These are phyloP conservation scores for Mesorhabditis spiculigera DNA, from an alignment of 2,888 invertebrate genomes.

Conservation along the genomic window DNA sequence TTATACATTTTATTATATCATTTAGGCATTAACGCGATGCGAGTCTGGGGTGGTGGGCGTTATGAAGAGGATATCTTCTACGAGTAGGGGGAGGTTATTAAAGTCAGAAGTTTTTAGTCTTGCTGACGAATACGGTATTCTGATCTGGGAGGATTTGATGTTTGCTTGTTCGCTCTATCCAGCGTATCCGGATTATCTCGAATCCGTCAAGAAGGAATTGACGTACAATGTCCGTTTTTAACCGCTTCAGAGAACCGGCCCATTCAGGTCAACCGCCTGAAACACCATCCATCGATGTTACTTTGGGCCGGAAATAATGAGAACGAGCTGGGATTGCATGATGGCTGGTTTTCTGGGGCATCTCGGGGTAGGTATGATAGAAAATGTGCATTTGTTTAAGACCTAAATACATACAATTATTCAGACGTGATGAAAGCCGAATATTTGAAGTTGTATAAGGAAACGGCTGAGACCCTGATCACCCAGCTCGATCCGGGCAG, in stretches of 20 bases:
- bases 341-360: conserved; percentile 3
- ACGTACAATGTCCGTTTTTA: conserved; percentile 9
- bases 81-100: conserved; percentile 34
- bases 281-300: conserved; percentile 80
- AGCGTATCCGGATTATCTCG: conserved; percentile 70
- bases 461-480: conserved; percentile 72
- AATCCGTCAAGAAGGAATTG: conserved; percentile 74
- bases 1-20: background rate
- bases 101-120: background rate
- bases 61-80: conserved; percentile 90
- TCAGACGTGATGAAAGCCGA: conserved; percentile 36
- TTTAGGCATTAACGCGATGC: conserved; percentile 76
- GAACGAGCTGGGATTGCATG: conserved; percentile 77
- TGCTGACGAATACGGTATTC: conserved; percentile 70
- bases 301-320: conserved; percentile 94
- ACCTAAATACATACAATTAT: conserved; percentile 5
- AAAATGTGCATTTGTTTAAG: background rate
- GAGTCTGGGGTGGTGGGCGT: conserved; percentile 96
- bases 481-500: conserved; percentile 68
- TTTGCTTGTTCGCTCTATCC: conserved; percentile 96
- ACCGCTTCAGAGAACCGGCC: background rate
- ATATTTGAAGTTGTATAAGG: conserved; percentile 72
- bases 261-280: conserved; percentile 62
- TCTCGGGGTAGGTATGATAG: background rate
- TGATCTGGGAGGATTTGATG: conserved; percentile 97